A percentile compares a stretch with the other conserved stretches of the same genome.
Conservation (phyloP, 1,140 invertebrate species). For the Parasteatoda tepidariorum region DNA sequence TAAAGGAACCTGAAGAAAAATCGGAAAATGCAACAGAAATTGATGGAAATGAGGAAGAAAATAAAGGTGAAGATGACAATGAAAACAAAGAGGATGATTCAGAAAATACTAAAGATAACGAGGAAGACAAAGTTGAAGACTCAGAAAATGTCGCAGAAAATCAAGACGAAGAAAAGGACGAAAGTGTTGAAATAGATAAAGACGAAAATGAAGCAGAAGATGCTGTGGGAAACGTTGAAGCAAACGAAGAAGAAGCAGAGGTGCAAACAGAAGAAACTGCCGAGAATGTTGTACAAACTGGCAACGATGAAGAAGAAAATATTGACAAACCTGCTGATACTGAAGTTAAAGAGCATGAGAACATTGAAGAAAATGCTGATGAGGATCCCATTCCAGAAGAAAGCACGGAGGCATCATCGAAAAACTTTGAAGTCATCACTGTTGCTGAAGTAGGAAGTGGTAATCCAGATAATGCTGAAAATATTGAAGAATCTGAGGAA, state of each 20-base stretch:
- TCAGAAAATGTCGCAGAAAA: neutral
- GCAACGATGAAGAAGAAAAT: too few relatives aligned
- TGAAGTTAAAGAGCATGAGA: neutral
- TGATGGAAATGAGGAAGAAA: slow-evolving; percentile 15
- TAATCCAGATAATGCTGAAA: slow-evolving; percentile 5
- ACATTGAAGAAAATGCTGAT: neutral
- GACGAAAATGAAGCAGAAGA: neutral
- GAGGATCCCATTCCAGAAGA: neutral
- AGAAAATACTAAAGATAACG: neutral
- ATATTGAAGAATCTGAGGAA: neutral
- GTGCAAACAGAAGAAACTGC: neutral
- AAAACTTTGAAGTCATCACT: slow-evolving; percentile 25
- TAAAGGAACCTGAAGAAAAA: neutral
- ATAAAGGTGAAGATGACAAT: neutral
- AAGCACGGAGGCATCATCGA: neutral
- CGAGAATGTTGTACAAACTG: neutral
- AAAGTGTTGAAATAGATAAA: neutral
- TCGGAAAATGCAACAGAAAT: neutral
- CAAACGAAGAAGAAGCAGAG: neutral
- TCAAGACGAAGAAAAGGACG: neutral
- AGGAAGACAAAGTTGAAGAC: neutral
- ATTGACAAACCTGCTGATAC: neutral
- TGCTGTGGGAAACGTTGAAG: neutral
- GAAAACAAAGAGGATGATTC: neutral
- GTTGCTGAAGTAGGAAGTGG: slow-evolving; percentile 37